Percentiles rank a stretch among this genome's conserved stretches.
Evolutionary conservation across 1,140 invertebrate species (phyloP).

Genomic region (Aphidius gifuensis): DNA sequence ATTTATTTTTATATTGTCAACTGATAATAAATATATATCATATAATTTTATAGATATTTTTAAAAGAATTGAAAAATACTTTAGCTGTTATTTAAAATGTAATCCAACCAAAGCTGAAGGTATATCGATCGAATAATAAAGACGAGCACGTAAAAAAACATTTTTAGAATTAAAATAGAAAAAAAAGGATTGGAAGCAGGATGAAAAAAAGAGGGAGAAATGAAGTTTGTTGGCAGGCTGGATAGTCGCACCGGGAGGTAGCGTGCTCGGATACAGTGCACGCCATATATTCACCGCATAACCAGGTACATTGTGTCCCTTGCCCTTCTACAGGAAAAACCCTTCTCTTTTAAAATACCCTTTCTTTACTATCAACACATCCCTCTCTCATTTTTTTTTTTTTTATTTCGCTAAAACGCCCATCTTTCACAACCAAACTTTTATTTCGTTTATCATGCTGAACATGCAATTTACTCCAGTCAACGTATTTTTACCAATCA

Average conservation of each 20-base stretch:
- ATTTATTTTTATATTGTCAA: too few relatives aligned
- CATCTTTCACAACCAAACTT: slow-evolving; percentile 29
- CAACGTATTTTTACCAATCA: slow-evolving; percentile 27
- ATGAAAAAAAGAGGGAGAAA: slow-evolving; percentile 2
- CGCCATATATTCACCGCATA: slow-evolving; percentile 26
- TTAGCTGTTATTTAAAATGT: too few relatives aligned
- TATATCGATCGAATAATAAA: slow-evolving; percentile 34
- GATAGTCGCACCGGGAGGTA: slow-evolving; percentile 20
- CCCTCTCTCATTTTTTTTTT: slow-evolving; percentile 8
- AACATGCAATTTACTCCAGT: slow-evolving; percentile 42
- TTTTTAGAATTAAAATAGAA: background rate
- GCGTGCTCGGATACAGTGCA: slow-evolving; percentile 30
- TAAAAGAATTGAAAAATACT: too few relatives aligned
- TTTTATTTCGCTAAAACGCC: slow-evolving; percentile 15
- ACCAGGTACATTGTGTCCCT: too few relatives aligned
- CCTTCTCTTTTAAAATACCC: slow-evolving; percentile 13
- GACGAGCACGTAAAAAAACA: slow-evolving; percentile 17
- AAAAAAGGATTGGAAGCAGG: background rate
- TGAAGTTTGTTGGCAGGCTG: slow-evolving; percentile 30
- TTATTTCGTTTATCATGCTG: slow-evolving; percentile 47
- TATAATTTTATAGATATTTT: too few relatives aligned
- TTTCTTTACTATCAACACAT: background rate
- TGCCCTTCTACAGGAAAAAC: slow-evolving; percentile 22
- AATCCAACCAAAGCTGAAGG: background rate
- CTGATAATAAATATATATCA: too few relatives aligned